Conservation (phyloP, 2,888 invertebrate species). For the Drosophila cognata region DNA sequence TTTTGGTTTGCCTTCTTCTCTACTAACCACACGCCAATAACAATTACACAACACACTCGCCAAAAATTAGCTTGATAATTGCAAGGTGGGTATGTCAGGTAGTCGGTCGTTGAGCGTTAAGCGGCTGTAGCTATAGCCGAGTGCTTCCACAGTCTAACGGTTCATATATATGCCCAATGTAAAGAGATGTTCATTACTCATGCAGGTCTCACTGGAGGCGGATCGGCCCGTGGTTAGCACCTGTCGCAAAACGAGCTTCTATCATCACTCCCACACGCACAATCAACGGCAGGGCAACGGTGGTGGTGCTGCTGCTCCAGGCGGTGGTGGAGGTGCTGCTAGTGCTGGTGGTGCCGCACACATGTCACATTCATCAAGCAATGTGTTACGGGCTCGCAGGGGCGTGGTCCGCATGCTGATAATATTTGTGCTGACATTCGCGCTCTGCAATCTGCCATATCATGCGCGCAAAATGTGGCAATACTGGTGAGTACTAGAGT, state of each 20-base stretch:
- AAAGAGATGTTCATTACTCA: constrained; percentile 33
- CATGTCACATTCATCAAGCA: constrained; percentile 90
- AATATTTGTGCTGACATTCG: constrained; percentile 94
- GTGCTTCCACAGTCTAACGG: background rate
- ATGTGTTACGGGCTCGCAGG: constrained; percentile 91
- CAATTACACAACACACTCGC: constrained; percentile 31
- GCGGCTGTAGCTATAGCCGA: background rate
- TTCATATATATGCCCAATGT: constrained; percentile 17
- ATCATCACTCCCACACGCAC: constrained; percentile 80
- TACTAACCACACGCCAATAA: constrained; percentile 28
- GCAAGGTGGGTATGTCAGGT: constrained; percentile 69
- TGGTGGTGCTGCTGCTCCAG: constrained; percentile 34
- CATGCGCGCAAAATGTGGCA: constrained; percentile 95
- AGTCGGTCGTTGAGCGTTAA: constrained; percentile 22
- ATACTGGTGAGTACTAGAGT: constrained; percentile 88
- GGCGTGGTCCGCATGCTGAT: constrained; percentile 96
- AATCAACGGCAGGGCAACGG: constrained; percentile 83
- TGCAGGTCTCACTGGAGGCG: constrained; percentile 84
- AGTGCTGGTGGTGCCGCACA: constrained; percentile 85
- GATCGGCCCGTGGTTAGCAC: constrained; percentile 84
- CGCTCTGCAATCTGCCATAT: constrained; percentile 94
- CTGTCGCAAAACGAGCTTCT: constrained; percentile 84
- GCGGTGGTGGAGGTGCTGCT: constrained; percentile 29
- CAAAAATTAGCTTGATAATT: constrained; percentile 75
- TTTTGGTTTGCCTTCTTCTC: constrained; percentile 35